Evolutionary conservation across 37 sponge, comb jelly and placozoan species (phyloP).

Genomic region (Beroe ovata): DNA sequence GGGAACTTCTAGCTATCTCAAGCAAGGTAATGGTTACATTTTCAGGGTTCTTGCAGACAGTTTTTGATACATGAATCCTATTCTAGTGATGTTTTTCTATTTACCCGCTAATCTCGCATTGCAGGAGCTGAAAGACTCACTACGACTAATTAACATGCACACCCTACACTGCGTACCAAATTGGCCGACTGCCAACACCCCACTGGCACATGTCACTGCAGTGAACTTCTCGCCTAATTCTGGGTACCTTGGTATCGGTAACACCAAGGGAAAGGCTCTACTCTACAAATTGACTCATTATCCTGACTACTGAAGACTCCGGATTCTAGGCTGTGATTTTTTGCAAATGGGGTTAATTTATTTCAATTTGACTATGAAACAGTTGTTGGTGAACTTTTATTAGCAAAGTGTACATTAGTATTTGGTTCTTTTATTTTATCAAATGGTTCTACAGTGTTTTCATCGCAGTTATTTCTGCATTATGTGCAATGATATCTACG

Average conservation of each 20-base stretch:
- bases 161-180: conserved; percentile 54
- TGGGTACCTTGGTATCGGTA: conserved; percentile 47
- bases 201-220: conserved; percentile 6
- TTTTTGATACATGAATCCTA: too few species aligned
- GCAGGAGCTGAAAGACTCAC: conserved; percentile 53
- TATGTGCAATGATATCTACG: too few species aligned
- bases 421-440: too few species aligned
- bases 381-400: too few species aligned
- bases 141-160: conserved; percentile 46
- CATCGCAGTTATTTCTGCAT: too few species aligned
- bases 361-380: too few species aligned
- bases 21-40: conserved; percentile 21
- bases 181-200: conserved; percentile 64
- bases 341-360: conserved; percentile 11
- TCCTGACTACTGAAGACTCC: neutral
- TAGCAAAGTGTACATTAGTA: too few species aligned
- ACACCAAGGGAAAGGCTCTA: conserved; percentile 55
- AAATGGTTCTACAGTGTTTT: too few species aligned
- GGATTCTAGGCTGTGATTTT: neutral
- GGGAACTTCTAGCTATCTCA: conserved; percentile 64
- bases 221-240: conserved; percentile 46
- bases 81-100: too few species aligned
- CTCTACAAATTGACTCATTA: conserved; percentile 62
- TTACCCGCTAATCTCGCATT: too few species aligned
- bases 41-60: too few species aligned